Evolutionary conservation across 2,797 vertebrate genomes (phyloP), one percentile per base, ranked within the genome.

Genomic region (Tinamus major): DNA sequence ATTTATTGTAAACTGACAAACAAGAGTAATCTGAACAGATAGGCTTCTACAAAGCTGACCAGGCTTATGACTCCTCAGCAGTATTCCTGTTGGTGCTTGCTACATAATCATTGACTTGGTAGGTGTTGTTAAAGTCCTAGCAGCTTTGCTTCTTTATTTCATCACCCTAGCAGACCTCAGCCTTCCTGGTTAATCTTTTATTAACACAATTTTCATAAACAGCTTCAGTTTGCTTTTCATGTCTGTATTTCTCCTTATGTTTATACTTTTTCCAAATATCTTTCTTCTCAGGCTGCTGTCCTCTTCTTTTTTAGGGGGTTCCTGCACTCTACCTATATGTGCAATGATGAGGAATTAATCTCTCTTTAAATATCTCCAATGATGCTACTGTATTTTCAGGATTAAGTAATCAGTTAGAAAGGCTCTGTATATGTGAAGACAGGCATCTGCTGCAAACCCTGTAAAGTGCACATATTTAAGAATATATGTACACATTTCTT

Each of bases 361-460:
- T 86, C 26, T 16, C 1, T 79, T 91, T 62, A 83, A 94, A 78
- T 61, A 84, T 42, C 59, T 82, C 61, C 87, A 19, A 9, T 71
- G 48, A 8, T 65, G 10, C 56, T 77, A 58, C 44, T 48, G 29
- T 75, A 65, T 21, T 49, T 82, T 81, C 65, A 65, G 24, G 42
- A 59, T 29, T 35, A 13, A 85, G 23, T 90, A 94, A 74, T 85
- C 16, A 71, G 18, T 21, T 39, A 55, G 37, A 83, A 87, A 79
- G 1, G 56, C 5, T 64, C 48, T 59, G 27, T 85, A 87, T 78
- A 68, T 71, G 67, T 62, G 31, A 77, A 70, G 8, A 4, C 46
- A 5, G 33, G 26, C 5, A 42, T 1, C 0, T 29, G 55, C 20
- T 39, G 2, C 67, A 87, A 72, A 4, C 9, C 13, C 0, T 2